Conservation (phyloP, 2,888 invertebrate species). For the Leptinotarsa tumamoca region DNA sequence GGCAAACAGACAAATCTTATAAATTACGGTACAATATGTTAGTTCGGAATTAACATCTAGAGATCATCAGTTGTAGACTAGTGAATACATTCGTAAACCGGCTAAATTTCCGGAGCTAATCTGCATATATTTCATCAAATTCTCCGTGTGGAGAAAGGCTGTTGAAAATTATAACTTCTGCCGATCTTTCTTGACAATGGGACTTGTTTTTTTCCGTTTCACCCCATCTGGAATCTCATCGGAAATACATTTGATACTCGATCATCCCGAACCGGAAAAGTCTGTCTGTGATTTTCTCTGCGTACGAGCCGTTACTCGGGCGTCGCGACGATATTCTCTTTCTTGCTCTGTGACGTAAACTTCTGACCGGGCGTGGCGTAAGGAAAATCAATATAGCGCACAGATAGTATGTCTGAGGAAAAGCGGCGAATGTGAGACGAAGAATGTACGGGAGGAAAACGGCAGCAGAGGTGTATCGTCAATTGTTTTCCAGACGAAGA, state of each 20-base stretch:
- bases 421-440: conserved; percentile 33
- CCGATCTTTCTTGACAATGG: conserved; percentile 4
- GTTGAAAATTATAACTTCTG: conserved; percentile 10
- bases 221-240: not conserved
- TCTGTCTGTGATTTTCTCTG: conserved; percentile 13
- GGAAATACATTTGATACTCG: conserved; percentile 5
- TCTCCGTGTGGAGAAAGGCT: not conserved
- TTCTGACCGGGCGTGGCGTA: conserved; percentile 54
- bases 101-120: conserved; percentile 25
- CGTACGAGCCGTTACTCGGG: conserved; percentile 1
- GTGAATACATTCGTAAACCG: conserved; percentile 19
- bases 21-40: too few species aligned
- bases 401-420: conserved; percentile 50
- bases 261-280: conserved; percentile 21
- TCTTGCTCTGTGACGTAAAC: conserved; percentile 34
- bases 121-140: conserved; percentile 31
- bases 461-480: not conserved
- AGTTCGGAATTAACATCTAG: too few species aligned
- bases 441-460: not conserved
- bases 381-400: conserved; percentile 57
- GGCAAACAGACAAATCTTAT: too few species aligned
- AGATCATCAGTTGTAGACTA: not conserved
- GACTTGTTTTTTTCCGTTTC: not conserved
- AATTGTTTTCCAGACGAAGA: not conserved
- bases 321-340: conserved; percentile 10